Evolutionary conservation across 2,888 invertebrate species (phyloP), one percentile per base, ranked within the genome.

Genomic region (Calameuta pallipes): DNA sequence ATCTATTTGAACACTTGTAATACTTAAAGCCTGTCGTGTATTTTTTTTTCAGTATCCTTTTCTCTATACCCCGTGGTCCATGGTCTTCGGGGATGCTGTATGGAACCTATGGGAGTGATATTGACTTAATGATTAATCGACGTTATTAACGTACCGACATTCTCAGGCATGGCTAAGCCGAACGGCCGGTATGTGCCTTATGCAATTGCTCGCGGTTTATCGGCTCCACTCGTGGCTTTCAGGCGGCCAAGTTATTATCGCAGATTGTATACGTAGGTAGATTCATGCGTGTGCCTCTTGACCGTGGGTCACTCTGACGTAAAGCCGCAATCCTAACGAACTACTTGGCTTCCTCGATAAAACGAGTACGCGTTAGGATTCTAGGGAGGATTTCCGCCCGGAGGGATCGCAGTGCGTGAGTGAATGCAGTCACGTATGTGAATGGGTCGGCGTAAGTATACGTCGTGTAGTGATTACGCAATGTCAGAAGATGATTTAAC

Each of bases 231-330:
- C 34, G 31, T 71, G 33, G 31, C 33, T 71, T 71, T 71, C 33
- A 31, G 33, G 31, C 2, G 31, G 71, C 23, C 71, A 34, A 71
- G 71, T 31, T 30, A 71, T 71, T 71, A 23, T 31, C 34, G 33
- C 71, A 71, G 31, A 71, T 71, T 71, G 71, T 30, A 71, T 23
- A 56, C 56, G 23, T 56, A 56, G 56, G 56, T 71, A 31, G 12
- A 71, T 23, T 23, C 23, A 15, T 41, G 56, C 56, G 56, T 56
- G 23, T 56, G 15, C 56, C 34, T 71, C 71, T 71, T 71, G 71
- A 71, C 71, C 71, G 33, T 71, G 71, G 71, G 71, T 30, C 34
- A 33, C 71, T 56, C 13, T 71, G 71, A 71, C 71, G 71, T 71
- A 71, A 71, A 56, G 56, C 23, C 56, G 56, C 56, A 56, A 56